Base-by-base conservation (phyloP, 2,888 invertebrate genomes). In the Antheraea assamensis region DNA sequence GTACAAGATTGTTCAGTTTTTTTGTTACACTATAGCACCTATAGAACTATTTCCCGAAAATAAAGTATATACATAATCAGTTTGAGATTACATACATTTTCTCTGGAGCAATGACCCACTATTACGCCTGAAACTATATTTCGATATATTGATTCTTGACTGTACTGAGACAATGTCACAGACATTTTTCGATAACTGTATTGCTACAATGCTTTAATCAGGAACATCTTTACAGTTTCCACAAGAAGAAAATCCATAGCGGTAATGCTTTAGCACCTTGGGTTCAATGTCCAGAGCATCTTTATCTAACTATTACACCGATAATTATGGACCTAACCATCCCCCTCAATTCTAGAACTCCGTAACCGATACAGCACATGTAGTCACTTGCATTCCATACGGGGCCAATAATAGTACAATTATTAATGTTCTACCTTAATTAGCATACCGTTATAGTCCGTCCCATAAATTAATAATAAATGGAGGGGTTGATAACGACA, bases 401-500 rank as follows among this genome's bases (percentile, higher is more conserved):
- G 61, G n/a, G 24, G 24, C 17, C 24, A 24, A 8, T 61, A 17
- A 61, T 27, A 61, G 5, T 27, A 61, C 61, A 24, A 13, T 61
- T 13, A 61, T 61, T 27, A 61, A 61, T 17, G n/a, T n/a, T n/a
- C n/a, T n/a, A n/a, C n/a, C n/a, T n/a, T n/a, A n/a, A n/a, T n/a
- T n/a, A n/a, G n/a, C n/a, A n/a, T n/a, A n/a, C n/a, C n/a, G n/a
- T 21, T 75, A 55, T 64, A 27, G 30, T 24, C n/a, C 71, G 21
- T 72, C 75, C 35, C 76, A 71, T 13, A 71, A 76, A 64, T 78
- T 81, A 24, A 72, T 81, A 73, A 77, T 80, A 70, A 79, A 77
- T 10, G 77, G 72, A 1, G 47, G 47, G 13, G 15, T 15, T 47
- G 47, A 47, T 47, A 15, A n/a, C n/a, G n/a, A n/a, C n/a, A n/a